Evolutionary conservation across 2,888 invertebrate genomes (phyloP).

Genomic region (Cephus pygmeus): DNA sequence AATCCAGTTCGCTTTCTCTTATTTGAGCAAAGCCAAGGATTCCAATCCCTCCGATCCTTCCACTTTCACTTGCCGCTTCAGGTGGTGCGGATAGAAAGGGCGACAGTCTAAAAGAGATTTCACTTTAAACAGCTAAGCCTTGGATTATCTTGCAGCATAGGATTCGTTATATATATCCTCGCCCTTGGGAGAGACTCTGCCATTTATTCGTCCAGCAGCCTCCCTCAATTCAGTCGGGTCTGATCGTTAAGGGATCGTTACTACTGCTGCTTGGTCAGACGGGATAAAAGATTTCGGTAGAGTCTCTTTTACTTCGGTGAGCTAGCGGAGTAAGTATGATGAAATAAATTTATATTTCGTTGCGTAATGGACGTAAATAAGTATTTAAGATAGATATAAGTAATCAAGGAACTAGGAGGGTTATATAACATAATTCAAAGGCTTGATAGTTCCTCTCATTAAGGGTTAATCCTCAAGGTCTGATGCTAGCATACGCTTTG

Average conservation of each 20-base stretch:
- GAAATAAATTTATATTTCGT: background rate
- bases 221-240: slow-evolving; percentile 39
- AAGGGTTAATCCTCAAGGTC: background rate
- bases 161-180: background rate
- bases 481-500: background rate
- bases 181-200: slow-evolving; percentile 31
- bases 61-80: background rate
- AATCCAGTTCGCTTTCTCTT: background rate
- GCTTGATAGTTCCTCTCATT: background rate
- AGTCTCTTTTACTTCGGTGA: background rate
- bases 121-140: slow-evolving; percentile 33
- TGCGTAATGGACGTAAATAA: background rate
- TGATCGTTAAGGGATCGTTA: slow-evolving; percentile 48
- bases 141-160: slow-evolving; percentile 43
- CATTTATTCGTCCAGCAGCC: slow-evolving; percentile 51
- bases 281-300: slow-evolving; percentile 18
- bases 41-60: background rate
- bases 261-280: slow-evolving; percentile 16
- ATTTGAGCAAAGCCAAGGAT: background rate
- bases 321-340: background rate
- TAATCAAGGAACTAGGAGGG: background rate
- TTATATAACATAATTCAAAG: background rate
- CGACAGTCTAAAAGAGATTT: slow-evolving; percentile 24
- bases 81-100: background rate
- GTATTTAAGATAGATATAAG: background rate